These are phyloP conservation scores for Emys orbicularis DNA, from an alignment of 2,797 vertebrate genomes.

Conservation along the genomic window DNA sequence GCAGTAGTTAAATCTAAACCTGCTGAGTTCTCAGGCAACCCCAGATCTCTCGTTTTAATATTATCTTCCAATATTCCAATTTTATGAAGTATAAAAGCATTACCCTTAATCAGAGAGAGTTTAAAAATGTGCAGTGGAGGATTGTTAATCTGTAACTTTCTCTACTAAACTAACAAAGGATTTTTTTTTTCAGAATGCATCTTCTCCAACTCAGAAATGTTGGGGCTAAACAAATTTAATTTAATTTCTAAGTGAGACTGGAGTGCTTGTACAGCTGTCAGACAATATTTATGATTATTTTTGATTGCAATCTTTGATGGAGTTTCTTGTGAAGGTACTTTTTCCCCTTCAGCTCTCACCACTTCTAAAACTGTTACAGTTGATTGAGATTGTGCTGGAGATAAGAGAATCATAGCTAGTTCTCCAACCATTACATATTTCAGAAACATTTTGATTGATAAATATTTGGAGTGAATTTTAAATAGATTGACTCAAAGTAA, in stretches of 20 bases:
- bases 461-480: not conserved
- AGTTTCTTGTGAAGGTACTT: not conserved
- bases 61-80: constrained; percentile 32
- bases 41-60: not conserved
- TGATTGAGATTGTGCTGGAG: not conserved
- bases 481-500: not conserved
- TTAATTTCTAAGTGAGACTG: not conserved
- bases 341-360: not conserved
- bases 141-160: not conserved
- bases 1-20: not conserved
- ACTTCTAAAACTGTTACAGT: not conserved
- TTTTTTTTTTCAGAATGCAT: not conserved
- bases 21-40: too few relatives aligned
- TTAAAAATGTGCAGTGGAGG: not conserved
- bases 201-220: not conserved
- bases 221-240: not conserved
- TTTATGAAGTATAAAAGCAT: constrained; percentile 42
- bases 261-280: not conserved
- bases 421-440: not conserved
- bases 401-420: not conserved
- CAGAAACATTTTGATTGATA: not conserved
- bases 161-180: not conserved
- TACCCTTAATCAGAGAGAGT: constrained; percentile 45
- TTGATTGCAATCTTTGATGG: not conserved
- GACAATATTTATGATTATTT: not conserved